phyloP scores from a whole-genome alignment of 2,888 invertebrate species.

The Strigamia transsilvanica region DNA sequence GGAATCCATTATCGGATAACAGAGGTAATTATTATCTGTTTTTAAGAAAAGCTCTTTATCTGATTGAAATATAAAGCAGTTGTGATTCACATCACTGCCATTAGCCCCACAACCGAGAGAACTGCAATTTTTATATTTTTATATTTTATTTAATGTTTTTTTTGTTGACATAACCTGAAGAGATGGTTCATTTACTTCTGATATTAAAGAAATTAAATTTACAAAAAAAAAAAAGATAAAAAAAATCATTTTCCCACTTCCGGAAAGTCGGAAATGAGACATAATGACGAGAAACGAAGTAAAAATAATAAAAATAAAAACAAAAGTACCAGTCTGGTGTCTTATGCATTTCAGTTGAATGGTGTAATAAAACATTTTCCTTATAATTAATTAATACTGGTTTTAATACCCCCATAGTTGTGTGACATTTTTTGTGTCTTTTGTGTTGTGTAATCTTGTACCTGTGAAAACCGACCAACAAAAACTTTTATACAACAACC shows the following conservation, averaged over 20 bases:
- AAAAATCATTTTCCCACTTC: constrained; percentile 6
- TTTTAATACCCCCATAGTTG: constrained; percentile 37
- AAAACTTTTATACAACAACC: constrained; percentile 29
- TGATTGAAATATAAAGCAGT: background rate
- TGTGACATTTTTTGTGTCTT: constrained; percentile 40
- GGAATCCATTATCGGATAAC: background rate
- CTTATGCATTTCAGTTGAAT: constrained; percentile 40
- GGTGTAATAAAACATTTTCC: constrained; percentile 14
- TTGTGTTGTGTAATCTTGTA: constrained; percentile 49
- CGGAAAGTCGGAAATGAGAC: constrained; percentile 36
- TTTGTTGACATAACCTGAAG: background rate
- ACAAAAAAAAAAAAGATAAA: no score
- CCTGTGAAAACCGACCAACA: constrained; percentile 43
- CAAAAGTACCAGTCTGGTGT: constrained; percentile 12
- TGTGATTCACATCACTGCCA: constrained; percentile 2
- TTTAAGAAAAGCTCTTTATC: constrained; percentile 4
- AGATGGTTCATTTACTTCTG: background rate
- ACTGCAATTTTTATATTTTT: background rate
- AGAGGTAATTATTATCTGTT: background rate
- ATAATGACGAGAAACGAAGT: background rate
- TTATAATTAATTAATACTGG: background rate
- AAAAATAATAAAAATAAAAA: background rate
- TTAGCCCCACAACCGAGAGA: background rate
- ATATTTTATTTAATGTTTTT: background rate
- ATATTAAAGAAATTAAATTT: background rate